These are phyloP conservation scores for Phaetusa simplex DNA, from an alignment of 2,113 vertebrate genomes.

Conservation along the genomic window DNA sequence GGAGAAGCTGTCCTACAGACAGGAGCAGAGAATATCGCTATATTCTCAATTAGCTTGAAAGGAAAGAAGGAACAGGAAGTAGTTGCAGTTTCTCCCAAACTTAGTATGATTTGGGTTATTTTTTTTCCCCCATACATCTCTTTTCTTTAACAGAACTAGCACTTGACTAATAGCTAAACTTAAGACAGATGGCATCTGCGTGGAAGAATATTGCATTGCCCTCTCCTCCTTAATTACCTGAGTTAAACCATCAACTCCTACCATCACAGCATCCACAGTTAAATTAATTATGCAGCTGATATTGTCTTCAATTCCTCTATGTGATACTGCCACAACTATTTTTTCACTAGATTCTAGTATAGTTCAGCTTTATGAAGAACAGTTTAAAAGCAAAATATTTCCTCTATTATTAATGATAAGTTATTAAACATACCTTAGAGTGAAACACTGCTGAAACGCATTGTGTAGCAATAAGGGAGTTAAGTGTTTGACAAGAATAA, in stretches of 20 bases:
- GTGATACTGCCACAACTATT: neutral
- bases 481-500: neutral
- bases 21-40: neutral
- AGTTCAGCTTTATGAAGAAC: neutral
- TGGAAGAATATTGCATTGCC: neutral
- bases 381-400: neutral
- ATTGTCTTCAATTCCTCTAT: neutral
- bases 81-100: neutral
- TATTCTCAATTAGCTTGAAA: neutral
- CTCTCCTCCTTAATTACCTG: neutral
- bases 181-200: neutral
- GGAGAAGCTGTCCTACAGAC: neutral
- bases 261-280: neutral
- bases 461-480: neutral
- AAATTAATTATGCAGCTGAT: neutral
- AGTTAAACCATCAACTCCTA: neutral
- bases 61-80: neutral
- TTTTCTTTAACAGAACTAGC: neutral
- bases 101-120: neutral
- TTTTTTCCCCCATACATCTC: neutral
- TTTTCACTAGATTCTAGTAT: neutral
- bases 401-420: neutral
- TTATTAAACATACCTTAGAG: neutral
- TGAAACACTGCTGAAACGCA: neutral
- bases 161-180: neutral